These are phyloP conservation scores for Tenualosa thibaudeaui DNA, from an alignment of 2,797 vertebrate species.

Conservation along the genomic window DNA sequence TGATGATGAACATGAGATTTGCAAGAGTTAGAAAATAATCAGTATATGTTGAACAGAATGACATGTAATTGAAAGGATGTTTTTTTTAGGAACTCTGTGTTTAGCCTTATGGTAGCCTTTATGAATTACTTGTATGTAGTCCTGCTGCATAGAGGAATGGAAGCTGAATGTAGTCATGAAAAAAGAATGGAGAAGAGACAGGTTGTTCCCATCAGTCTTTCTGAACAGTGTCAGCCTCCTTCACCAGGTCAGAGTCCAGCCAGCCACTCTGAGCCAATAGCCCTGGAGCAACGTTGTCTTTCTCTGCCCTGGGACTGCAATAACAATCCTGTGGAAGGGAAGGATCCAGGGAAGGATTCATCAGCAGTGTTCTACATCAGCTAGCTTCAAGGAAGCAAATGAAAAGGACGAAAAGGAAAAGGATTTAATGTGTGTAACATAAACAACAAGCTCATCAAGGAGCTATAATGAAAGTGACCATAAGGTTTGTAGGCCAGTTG, in stretches of 20 bases:
- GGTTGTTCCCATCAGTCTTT: slow-evolving; percentile 21
- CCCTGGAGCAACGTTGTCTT: slow-evolving; percentile 16
- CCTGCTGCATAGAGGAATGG: neutral
- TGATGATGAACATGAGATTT: neutral
- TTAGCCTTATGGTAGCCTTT: neutral
- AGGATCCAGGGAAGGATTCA: slow-evolving; percentile 27
- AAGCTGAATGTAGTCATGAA: neutral
- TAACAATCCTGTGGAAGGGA: slow-evolving; percentile 29
- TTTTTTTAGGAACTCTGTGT: neutral
- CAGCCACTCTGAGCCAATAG: neutral
- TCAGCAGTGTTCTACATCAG: slow-evolving; percentile 21
- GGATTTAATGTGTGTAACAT: neutral
- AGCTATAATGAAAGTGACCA: neutral
- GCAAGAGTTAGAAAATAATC: neutral
- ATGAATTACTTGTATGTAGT: neutral
- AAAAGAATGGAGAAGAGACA: neutral
- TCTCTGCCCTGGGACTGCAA: slow-evolving; percentile 36
- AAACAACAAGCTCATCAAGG: neutral
- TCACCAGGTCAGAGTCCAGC: neutral
- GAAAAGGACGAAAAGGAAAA: neutral
- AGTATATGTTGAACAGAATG: neutral
- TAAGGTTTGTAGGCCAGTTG: neutral
- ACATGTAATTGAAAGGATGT: neutral
- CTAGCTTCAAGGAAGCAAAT: neutral
- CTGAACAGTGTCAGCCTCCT: neutral